Evolutionary conservation across 1,140 invertebrate species (phyloP).

Genomic region (Sitophilus oryzae): DNA sequence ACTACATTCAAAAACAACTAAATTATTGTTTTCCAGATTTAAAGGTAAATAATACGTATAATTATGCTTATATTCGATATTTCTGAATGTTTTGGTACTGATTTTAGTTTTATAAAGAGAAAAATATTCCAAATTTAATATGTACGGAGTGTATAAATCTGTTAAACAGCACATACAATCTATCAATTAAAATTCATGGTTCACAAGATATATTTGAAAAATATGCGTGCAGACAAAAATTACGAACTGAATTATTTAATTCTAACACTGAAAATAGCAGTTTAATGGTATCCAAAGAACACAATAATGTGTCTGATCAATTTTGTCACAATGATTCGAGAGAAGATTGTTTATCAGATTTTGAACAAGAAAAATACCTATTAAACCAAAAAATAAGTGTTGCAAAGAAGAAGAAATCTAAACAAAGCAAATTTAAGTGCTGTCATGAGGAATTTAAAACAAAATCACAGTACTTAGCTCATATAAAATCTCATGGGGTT

Average conservation of each 20-base stretch:
- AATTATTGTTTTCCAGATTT: background rate
- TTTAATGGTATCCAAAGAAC: too few species aligned
- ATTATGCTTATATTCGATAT: too few species aligned
- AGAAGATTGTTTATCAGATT: too few species aligned
- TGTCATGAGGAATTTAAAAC: slow-evolving; percentile 3
- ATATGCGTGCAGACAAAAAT: background rate
- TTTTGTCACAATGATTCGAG: too few species aligned
- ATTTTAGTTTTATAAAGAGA: too few species aligned
- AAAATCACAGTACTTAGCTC: background rate
- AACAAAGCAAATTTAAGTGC: background rate
- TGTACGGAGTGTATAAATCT: background rate
- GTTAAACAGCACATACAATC: background rate
- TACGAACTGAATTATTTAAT: too few species aligned
- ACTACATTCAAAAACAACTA: background rate
- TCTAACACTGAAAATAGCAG: too few species aligned
- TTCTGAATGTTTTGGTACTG: too few species aligned
- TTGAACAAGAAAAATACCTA: background rate
- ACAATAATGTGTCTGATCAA: too few species aligned
- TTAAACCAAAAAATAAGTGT: background rate
- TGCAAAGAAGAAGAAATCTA: background rate
- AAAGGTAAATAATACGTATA: slow-evolving; percentile 1
- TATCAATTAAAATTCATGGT: background rate
- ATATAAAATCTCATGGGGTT: slow-evolving; percentile 12
- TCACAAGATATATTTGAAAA: background rate
- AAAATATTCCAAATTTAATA: background rate